Evolutionary conservation across 64 coral and sea anemone species (phyloP).

Genomic region (Astreopora myriophthalma): DNA sequence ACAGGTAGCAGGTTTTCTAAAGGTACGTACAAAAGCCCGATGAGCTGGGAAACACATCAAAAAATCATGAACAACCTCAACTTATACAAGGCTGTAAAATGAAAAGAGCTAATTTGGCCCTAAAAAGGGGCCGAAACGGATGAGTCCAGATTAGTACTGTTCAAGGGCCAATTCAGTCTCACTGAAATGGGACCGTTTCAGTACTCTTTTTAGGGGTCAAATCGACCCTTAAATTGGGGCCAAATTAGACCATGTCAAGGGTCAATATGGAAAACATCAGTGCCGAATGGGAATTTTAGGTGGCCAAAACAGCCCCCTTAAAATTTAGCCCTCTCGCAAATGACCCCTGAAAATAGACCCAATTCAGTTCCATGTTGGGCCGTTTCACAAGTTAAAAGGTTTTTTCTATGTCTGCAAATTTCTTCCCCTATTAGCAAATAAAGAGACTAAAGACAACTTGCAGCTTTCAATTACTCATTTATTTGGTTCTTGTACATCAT

Average conservation of each 20-base stretch:
- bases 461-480: background rate
- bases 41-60: no score
- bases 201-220: no score
- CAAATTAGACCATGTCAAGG: conserved; percentile 50
- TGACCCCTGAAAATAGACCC: conserved; percentile 65
- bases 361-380: conserved; percentile 63
- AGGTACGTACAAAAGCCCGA: no score
- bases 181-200: conserved; percentile 31
- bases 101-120: conserved; percentile 50
- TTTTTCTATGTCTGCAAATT: conserved; percentile 1
- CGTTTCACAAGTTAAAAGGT: background rate
- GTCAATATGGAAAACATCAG: conserved; percentile 52
- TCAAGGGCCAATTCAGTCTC: conserved; percentile 61
- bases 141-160: conserved; percentile 51
- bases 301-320: conserved; percentile 63
- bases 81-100: no score
- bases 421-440: conserved; percentile 7
- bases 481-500: background rate
- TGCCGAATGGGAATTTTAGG: conserved; percentile 28
- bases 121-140: conserved; percentile 59
- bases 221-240: no score
- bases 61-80: no score
- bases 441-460: background rate
- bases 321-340: conserved; percentile 55
- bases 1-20: no score